Evolutionary conservation across 2,797 vertebrate species (phyloP), one percentile per base, ranked within the genome.

Genomic region (Silurus lanzhouensis): DNA sequence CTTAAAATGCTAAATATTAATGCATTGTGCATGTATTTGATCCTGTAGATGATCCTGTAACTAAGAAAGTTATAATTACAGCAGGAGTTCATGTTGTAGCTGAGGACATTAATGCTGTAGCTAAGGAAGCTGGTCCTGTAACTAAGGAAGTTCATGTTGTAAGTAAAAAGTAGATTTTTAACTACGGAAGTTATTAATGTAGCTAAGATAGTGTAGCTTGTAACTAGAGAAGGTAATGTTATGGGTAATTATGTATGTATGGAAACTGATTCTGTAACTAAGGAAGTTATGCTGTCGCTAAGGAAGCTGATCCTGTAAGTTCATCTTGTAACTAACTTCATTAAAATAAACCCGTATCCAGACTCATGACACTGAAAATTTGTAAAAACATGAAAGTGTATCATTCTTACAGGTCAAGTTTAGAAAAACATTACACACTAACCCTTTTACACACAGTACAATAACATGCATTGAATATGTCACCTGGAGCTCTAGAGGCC

Each of bases 401-500:
- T 25, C 10, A 38, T 14, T 66, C 15, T 64, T 27, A 48, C 15
- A 27, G 44, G 38, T 8, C 12, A 15, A 20, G n/a, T 25, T 46
- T 1, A 55, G 31, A 7, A 75, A 75, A 66, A 66, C 4, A 19
- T 67, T 55, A 67, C 63, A 67, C 31, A n/a, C 13, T 58, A 20
- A 20, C 20, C 27, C 44, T 38, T 60, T 76, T 80, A 88, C 44
- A 71, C 25, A 68, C 61, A 48, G 44, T 78, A 15, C 57, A 25
- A 77, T 61, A 17, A 61, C 4, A 3, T 86, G 81, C 13, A 38
- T 10, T 66, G 74, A 71, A 77, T 58, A 31, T 76, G 46, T 86
- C 66, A 90, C 89, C 89, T 87, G 88, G 84, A 61, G 88, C 86
- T 79, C 89, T 86, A 80, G 86, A 64, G 46, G 87, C 87, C 88